Evolutionary conservation across 2,888 invertebrate genomes (phyloP).

Genomic region (Lycaena phlaeas): DNA sequence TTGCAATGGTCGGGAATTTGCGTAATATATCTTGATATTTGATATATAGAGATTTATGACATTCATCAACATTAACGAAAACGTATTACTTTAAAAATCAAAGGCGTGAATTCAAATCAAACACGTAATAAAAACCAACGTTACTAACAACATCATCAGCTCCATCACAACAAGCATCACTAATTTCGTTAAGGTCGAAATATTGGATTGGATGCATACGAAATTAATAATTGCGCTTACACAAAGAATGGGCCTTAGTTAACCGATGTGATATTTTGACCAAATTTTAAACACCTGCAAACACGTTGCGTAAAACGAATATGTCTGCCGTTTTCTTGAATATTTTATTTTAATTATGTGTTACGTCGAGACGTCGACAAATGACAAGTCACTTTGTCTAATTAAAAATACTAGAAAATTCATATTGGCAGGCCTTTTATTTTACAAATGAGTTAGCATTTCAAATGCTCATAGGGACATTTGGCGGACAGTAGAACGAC

Average conservation of each 20-base stretch:
- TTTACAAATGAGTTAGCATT: too few relatives aligned
- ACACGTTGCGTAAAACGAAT: constrained; percentile 16
- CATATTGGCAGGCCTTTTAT: too few relatives aligned
- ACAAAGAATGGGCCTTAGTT: constrained; percentile 35
- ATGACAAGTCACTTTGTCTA: too few relatives aligned
- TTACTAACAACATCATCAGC: constrained; percentile 58
- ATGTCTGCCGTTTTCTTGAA: too few relatives aligned
- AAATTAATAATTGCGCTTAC: constrained; percentile 59
- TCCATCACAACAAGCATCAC: constrained; percentile 54
- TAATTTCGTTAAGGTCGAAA: constrained; percentile 48
- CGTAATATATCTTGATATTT: neutral
- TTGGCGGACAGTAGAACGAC: too few relatives aligned
- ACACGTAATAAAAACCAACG: constrained; percentile 41
- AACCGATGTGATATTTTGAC: constrained; percentile 26
- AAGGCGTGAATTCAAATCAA: constrained; percentile 46
- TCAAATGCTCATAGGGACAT: too few relatives aligned
- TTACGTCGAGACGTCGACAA: neutral
- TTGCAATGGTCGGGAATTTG: neutral
- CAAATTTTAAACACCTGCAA: constrained; percentile 38
- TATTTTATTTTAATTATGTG: neutral
- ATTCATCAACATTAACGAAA: constrained; percentile 17
- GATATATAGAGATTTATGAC: constrained; percentile 6
- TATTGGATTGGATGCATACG: constrained; percentile 61
- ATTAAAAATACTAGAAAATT: too few relatives aligned
- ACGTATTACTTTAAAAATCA: constrained; percentile 26